These are phyloP conservation scores for Ibidorhyncha struthersii DNA, from an alignment of 2,113 vertebrate species.

Conservation along the genomic window DNA sequence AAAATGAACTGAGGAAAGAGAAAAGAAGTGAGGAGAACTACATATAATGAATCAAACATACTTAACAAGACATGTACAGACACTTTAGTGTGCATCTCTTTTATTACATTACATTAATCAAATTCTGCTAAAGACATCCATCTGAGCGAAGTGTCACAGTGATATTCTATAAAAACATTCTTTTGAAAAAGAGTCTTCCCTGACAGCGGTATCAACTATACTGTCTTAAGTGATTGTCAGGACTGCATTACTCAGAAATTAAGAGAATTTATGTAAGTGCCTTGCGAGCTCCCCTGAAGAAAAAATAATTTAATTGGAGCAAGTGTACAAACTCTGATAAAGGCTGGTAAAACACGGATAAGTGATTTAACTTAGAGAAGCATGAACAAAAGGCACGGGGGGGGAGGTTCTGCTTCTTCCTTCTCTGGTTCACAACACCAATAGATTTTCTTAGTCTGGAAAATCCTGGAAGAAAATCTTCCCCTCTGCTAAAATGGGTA, in stretches of 20 bases:
- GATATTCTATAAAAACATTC: constrained; percentile 82
- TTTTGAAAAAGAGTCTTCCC: constrained; percentile 78
- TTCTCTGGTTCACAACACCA: background rate
- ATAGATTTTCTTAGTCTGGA: constrained; percentile 1
- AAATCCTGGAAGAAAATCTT: constrained; percentile 10
- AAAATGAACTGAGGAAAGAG: constrained; percentile 84
- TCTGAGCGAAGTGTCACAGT: constrained; percentile 81
- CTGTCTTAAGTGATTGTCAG: constrained; percentile 86
- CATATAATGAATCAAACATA: constrained; percentile 89
- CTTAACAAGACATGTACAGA: constrained; percentile 86
- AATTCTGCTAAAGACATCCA: constrained; percentile 84
- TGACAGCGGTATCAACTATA: constrained; percentile 84
- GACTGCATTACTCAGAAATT: constrained; percentile 88
- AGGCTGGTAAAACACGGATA: constrained; percentile 80
- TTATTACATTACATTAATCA: constrained; percentile 93
- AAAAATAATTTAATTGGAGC: constrained; percentile 87
- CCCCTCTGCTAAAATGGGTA: background rate
- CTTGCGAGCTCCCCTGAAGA: constrained; percentile 77
- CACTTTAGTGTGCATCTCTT: constrained; percentile 88
- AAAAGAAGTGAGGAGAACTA: constrained; percentile 81
- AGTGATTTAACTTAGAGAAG: constrained; percentile 79
- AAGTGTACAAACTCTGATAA: constrained; percentile 85
- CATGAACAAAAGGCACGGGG: constrained; percentile 22
- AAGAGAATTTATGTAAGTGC: constrained; percentile 86
- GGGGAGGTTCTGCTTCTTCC: background rate